Evolutionary conservation across 2,888 invertebrate species (phyloP).

Genomic region (Lithophane ornitopus): DNA sequence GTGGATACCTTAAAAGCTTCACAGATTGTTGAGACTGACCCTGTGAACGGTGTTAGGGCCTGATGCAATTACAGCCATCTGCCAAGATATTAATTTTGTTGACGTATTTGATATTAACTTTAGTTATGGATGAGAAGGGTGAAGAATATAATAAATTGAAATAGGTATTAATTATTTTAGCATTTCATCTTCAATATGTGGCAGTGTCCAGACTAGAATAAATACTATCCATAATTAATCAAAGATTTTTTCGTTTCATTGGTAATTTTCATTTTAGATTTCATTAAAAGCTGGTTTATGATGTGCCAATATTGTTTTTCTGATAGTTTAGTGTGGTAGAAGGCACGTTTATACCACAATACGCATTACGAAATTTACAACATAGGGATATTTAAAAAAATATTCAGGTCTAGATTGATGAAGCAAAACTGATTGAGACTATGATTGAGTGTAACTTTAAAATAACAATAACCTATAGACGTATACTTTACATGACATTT

Average conservation of each 20-base stretch:
- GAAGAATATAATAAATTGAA: background rate
- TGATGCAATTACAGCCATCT: slow-evolving; percentile 72
- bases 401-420: background rate
- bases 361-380: too few relatives aligned
- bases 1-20: slow-evolving; percentile 79
- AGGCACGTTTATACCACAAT: background rate
- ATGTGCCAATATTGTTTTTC: too few relatives aligned
- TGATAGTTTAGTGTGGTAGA: too few relatives aligned
- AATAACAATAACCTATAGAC: background rate
- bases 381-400: background rate
- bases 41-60: slow-evolving; percentile 62
- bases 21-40: slow-evolving; percentile 67
- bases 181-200: background rate
- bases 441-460: background rate
- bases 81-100: slow-evolving; percentile 66
- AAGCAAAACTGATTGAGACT: background rate
- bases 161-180: background rate
- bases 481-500: background rate
- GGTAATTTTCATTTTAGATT: background rate
- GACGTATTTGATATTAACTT: slow-evolving; percentile 27
- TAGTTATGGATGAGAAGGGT: background rate
- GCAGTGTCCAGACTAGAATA: background rate
- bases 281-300: background rate
- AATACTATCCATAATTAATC: background rate
- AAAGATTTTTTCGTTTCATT: background rate